Percentiles rank a stretch among this genome's conserved stretches.
These are phyloP conservation scores for Linurgus olivaceus DNA, from an alignment of 2,797 vertebrate species.

Conservation along the genomic window DNA sequence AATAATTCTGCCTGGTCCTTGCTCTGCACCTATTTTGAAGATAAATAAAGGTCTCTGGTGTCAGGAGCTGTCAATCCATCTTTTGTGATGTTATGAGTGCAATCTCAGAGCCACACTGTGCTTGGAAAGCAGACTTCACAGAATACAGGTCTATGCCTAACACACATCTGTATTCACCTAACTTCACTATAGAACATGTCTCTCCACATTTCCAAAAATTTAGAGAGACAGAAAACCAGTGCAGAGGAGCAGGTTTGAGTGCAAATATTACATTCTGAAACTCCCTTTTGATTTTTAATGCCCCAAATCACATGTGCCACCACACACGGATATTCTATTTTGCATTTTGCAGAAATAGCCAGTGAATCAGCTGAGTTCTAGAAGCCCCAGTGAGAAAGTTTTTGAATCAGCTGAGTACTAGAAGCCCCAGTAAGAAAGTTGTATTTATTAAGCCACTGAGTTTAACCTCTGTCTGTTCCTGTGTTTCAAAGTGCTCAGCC, in stretches of 20 bases:
- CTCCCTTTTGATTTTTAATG: not conserved
- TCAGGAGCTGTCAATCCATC: not conserved
- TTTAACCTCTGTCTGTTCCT: not conserved
- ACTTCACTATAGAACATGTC: not conserved
- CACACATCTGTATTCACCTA: not conserved
- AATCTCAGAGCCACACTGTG: not conserved
- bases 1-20: not conserved
- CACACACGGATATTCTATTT: not conserved
- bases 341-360: not conserved
- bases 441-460: not conserved
- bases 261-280: not conserved
- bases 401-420: not conserved
- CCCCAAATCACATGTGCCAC: not conserved
- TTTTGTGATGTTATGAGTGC: not conserved
- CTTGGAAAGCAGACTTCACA: not conserved
- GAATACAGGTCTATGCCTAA: not conserved
- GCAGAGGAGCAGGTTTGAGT: not conserved
- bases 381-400: not conserved
- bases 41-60: not conserved
- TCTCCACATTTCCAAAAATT: not conserved
- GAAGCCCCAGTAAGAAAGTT: not conserved
- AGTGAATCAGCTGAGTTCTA: not conserved
- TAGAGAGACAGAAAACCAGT: not conserved
- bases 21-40: not conserved
- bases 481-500: not conserved